Percentiles rank a stretch among this genome's conserved stretches.
phyloP scores from a whole-genome alignment of 1,140 invertebrate species.

The Anadara kagoshimensis region DNA sequence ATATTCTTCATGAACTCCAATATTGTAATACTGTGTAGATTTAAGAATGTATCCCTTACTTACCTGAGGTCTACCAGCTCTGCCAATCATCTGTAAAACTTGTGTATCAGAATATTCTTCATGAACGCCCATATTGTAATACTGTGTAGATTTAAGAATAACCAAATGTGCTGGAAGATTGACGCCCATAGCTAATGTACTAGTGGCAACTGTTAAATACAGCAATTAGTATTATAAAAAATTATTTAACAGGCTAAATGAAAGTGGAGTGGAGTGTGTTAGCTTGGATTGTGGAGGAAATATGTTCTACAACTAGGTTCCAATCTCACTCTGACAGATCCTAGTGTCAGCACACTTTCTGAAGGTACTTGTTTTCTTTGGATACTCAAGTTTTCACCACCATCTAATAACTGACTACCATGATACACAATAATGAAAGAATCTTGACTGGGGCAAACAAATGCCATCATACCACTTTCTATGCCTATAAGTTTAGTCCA shows the following conservation, averaged over 20 bases:
- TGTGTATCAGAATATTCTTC: slow-evolving; percentile 84
- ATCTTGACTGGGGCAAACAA: too few species aligned
- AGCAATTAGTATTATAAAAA: background rate
- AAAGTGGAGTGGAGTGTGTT: background rate
- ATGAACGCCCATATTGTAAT: slow-evolving; percentile 81
- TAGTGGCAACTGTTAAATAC: slow-evolving; percentile 68
- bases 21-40: slow-evolving; percentile 84
- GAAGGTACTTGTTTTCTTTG: too few species aligned
- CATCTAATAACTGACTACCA: too few species aligned
- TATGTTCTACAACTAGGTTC: too few species aligned
- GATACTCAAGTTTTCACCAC: too few species aligned
- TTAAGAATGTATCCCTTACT: slow-evolving; percentile 84
- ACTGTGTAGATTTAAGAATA: slow-evolving; percentile 86
- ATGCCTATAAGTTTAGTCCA: too few species aligned
- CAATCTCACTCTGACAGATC: too few species aligned
- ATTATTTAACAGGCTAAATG: too few species aligned
- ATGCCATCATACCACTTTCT: too few species aligned
- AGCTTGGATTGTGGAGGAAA: background rate
- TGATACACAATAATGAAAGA: too few species aligned
- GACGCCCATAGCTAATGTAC: slow-evolving; percentile 83
- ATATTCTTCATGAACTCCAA: slow-evolving; percentile 82
- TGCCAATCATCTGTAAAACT: slow-evolving; percentile 88
- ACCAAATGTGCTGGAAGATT: slow-evolving; percentile 89
- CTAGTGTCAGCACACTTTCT: too few species aligned
- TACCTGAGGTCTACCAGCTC: slow-evolving; percentile 85